Evolutionary conservation across 2,888 invertebrate species (phyloP), one percentile per base, ranked within the genome.

Genomic region (Junonia oenone): DNA sequence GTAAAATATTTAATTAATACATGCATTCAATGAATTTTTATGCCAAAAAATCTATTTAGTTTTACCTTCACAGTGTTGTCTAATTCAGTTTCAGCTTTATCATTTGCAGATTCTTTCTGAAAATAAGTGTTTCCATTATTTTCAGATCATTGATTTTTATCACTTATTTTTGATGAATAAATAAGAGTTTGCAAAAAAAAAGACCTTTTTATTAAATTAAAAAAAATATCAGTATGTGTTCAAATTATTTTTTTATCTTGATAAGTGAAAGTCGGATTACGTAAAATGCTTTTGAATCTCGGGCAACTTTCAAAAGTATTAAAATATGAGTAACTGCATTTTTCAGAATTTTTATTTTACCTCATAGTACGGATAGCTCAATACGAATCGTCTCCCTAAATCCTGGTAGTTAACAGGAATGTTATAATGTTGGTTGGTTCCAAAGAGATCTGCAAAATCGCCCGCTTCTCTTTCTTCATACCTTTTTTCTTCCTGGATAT

Each of bases 301-400:
- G n/a, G n/a, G n/a, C n/a, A n/a, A n/a, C n/a, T n/a, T n/a, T n/a
- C n/a, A n/a, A n/a, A n/a, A n/a, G n/a, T n/a, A n/a, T n/a, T n/a
- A n/a, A n/a, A n/a, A n/a, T n/a, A n/a, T n/a, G n/a, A n/a, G n/a
- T n/a, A n/a, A n/a, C n/a, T n/a, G n/a, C n/a, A n/a, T n/a, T n/a
- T n/a, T n/a, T n/a, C n/a, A n/a, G n/a, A n/a, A n/a, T n/a, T n/a
- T n/a, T n/a, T n/a, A n/a, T n/a, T n/a, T 66, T 57, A 77, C 79
- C 59, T 74, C 73, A 8, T 29, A 61, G 47, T 81, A 80, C 2
- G 75, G 78, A 58, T 78, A 79, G 29, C 74, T 70, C 0, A 63
- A 64, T 0, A 78, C 68, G 47, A 78, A 80, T 63, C 83, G 71
- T 50, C 85, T 71, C 0, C 73, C 68, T 0, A 81, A 71, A 37